Conservation (phyloP, 2,888 invertebrate species). For the Catocala sponsa region DNA sequence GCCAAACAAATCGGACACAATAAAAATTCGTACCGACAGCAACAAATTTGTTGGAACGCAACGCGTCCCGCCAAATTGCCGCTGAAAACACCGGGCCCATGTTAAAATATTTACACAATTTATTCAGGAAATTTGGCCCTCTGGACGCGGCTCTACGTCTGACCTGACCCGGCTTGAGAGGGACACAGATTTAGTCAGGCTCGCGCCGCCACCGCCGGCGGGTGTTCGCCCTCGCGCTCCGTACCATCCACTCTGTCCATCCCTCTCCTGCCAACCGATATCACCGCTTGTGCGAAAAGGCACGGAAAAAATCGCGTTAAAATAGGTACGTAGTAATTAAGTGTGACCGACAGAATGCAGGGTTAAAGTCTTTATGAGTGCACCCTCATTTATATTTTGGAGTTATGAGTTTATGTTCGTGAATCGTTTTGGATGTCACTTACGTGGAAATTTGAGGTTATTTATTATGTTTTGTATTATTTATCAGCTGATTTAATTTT, state of each 20-base stretch:
- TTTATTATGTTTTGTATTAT: slow-evolving; percentile 41
- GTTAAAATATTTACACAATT: slow-evolving; percentile 66
- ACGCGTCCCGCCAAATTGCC: slow-evolving; percentile 57
- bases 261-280: slow-evolving; percentile 65
- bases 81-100: slow-evolving; percentile 52
- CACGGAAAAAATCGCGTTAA: slow-evolving; percentile 47
- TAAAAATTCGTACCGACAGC: slow-evolving; percentile 55
- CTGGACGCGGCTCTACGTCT: slow-evolving; percentile 67
- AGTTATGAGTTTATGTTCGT: slow-evolving; percentile 21
- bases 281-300: slow-evolving; percentile 65
- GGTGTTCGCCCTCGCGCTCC: slow-evolving; percentile 61
- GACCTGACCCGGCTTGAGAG: slow-evolving; percentile 84
- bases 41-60: slow-evolving; percentile 56
- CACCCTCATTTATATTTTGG: slow-evolving; percentile 47
- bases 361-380: slow-evolving; percentile 60
- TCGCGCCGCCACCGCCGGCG: slow-evolving; percentile 79
- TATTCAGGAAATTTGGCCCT: slow-evolving; percentile 55
- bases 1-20: slow-evolving; percentile 55
- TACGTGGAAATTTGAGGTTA: slow-evolving; percentile 47
- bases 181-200: slow-evolving; percentile 85
- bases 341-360: slow-evolving; percentile 58
- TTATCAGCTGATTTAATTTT: slow-evolving; percentile 46
- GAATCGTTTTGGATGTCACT: slow-evolving; percentile 17
- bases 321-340: slow-evolving; percentile 59
- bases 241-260: slow-evolving; percentile 58